Percentiles rank a stretch among this genome's conserved stretches.
These are phyloP conservation scores for Acrocera orbiculus DNA, from an alignment of 2,888 invertebrate genomes.

Conservation along the genomic window DNA sequence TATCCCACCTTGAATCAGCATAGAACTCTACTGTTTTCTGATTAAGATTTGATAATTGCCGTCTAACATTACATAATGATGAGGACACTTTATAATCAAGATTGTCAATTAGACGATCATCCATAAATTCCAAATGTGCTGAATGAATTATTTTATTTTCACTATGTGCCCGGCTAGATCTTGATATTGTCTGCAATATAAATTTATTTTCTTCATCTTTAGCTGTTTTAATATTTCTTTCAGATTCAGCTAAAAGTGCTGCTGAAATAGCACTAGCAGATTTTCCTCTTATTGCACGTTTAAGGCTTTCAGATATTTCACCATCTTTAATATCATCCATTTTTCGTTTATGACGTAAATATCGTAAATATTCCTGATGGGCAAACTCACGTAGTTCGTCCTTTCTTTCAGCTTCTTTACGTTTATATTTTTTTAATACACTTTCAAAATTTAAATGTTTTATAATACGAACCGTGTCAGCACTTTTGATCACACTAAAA, in stretches of 20 bases:
- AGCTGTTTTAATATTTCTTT: slow-evolving; percentile 28
- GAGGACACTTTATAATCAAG: slow-evolving; percentile 29
- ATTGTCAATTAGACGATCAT: slow-evolving; percentile 28
- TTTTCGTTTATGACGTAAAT: slow-evolving; percentile 23
- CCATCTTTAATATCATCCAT: slow-evolving; percentile 36
- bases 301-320: slow-evolving; percentile 34
- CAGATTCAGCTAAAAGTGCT: slow-evolving; percentile 41
- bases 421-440: slow-evolving; percentile 29
- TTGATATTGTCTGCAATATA: slow-evolving; percentile 20
- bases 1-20: slow-evolving; percentile 31
- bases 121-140: slow-evolving; percentile 26
- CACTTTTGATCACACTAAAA: slow-evolving; percentile 35
- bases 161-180: slow-evolving; percentile 24
- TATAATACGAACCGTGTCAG: slow-evolving; percentile 35
- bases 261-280: slow-evolving; percentile 57
- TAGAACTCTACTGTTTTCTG: slow-evolving; percentile 28
- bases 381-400: slow-evolving; percentile 41
- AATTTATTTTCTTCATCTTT: slow-evolving; percentile 23
- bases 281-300: slow-evolving; percentile 44
- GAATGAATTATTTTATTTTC: slow-evolving; percentile 20
- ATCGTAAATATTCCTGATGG: slow-evolving; percentile 28
- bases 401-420: slow-evolving; percentile 30
- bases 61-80: slow-evolving; percentile 28
- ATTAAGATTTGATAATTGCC: slow-evolving; percentile 26
- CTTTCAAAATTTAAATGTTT: slow-evolving; percentile 32